phyloP scores from a whole-genome alignment of 64 coral and sea anemone species.

The Montipora foliosa region DNA sequence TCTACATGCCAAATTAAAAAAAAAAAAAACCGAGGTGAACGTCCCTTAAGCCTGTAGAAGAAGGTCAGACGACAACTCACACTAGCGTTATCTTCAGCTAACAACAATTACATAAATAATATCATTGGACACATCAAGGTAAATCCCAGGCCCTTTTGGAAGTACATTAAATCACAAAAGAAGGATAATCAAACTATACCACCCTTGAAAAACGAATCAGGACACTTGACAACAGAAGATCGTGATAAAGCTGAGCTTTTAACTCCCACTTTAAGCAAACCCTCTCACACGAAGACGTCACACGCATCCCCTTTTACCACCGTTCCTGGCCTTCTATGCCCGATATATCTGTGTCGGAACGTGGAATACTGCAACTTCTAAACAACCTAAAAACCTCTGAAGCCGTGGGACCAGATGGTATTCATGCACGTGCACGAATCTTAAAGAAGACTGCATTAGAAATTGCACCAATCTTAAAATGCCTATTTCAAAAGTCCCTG shows the following conservation, averaged over 20 bases:
- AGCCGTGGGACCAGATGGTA: too few species aligned
- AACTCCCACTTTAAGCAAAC: too few species aligned
- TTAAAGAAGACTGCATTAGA: constrained; percentile 2
- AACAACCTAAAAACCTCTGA: too few species aligned
- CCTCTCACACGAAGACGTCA: too few species aligned
- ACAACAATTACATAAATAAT: not conserved
- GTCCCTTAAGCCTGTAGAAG: too few species aligned
- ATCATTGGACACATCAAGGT: not conserved
- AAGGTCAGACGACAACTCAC: not conserved
- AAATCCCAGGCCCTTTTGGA: not conserved
- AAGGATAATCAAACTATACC: not conserved
- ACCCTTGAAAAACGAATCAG: not conserved
- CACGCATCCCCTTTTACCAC: too few species aligned
- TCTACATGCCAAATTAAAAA: too few species aligned
- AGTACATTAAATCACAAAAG: not conserved
- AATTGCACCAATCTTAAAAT: too few species aligned
- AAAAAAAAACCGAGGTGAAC: not conserved
- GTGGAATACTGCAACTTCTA: too few species aligned
- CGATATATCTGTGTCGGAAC: too few species aligned
- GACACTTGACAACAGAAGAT: not conserved
- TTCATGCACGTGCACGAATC: constrained; percentile 2
- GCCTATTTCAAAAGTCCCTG: too few species aligned
- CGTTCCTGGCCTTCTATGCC: too few species aligned
- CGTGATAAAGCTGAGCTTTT: not conserved
- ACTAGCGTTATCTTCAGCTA: not conserved